Evolutionary conservation across 2,797 vertebrate species (phyloP).

Genomic region (Xyrichtys novacula): DNA sequence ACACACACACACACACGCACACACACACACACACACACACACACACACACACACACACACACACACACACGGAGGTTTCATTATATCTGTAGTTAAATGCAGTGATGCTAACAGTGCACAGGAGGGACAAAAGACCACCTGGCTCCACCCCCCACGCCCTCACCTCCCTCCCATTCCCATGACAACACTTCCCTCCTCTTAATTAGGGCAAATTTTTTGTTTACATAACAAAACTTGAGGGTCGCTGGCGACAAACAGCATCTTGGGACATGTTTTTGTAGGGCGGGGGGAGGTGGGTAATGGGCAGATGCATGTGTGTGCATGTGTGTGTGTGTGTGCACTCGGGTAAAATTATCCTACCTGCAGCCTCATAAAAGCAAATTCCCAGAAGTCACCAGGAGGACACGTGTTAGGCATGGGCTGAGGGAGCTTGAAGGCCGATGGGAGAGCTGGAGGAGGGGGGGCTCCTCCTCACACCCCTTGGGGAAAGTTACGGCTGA

Average conservation of each 20-base stretch:
- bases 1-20: too few relatives aligned
- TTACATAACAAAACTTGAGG: conserved; percentile 76
- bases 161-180: conserved; percentile 53
- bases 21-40: too few relatives aligned
- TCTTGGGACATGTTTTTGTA: conserved; percentile 78
- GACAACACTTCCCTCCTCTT: conserved; percentile 68
- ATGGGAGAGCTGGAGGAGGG: conserved; percentile 39
- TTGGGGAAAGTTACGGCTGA: conserved; percentile 55
- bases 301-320: conserved; percentile 58
- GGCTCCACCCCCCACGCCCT: conserved; percentile 42
- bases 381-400: conserved; percentile 65
- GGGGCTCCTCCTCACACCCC: conserved; percentile 46
- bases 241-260: conserved; percentile 71
- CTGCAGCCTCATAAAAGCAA: conserved; percentile 59
- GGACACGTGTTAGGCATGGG: conserved; percentile 66
- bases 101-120: conserved; percentile 22
- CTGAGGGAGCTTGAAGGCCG: conserved; percentile 52
- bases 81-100: conserved; percentile 16
- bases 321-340: conserved; percentile 14
- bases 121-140: conserved; percentile 69
- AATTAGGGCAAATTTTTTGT: conserved; percentile 78
- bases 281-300: conserved; percentile 38
- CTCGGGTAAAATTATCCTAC: conserved; percentile 70
- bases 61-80: neutral
- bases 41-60: too few relatives aligned